Evolutionary conservation across 2,888 invertebrate genomes (phyloP).

Genomic region (Chalcis sispes): DNA sequence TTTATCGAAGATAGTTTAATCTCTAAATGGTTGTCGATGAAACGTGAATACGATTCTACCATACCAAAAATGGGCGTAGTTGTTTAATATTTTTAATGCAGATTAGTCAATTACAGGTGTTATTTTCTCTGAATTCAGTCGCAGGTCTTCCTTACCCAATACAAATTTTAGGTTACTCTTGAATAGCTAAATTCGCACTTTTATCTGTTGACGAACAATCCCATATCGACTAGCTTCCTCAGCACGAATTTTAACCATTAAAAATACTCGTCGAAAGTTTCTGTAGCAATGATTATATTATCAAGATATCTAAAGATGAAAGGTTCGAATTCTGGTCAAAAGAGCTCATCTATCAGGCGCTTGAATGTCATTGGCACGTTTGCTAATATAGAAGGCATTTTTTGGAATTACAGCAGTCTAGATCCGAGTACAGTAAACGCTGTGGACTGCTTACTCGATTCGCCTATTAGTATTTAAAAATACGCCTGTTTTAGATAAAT

Average conservation of each 20-base stretch:
- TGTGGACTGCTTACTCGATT: constrained; percentile 7
- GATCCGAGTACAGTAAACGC: background rate
- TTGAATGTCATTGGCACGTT: background rate
- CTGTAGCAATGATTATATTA: background rate
- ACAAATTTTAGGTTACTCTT: background rate
- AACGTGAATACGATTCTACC: constrained; percentile 5
- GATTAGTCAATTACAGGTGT: background rate
- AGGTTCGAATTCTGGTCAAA: background rate
- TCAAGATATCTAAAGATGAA: constrained; percentile 3
- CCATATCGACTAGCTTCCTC: background rate
- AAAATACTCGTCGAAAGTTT: constrained; percentile 3
- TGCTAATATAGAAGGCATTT: background rate
- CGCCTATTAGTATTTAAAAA: background rate
- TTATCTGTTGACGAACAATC: background rate
- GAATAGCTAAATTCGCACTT: constrained; percentile 19
- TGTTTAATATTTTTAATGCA: background rate
- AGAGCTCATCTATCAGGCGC: background rate
- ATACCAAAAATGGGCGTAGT: background rate
- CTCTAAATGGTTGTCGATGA: background rate
- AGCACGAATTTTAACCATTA: no score
- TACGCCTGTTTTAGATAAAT: no score
- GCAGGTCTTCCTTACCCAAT: background rate
- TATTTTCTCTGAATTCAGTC: no score
- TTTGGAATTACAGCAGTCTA: background rate
- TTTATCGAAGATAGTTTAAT: background rate